These are phyloP conservation scores for Drepana falcataria DNA, from an alignment of 2,888 invertebrate species.

Conservation along the genomic window DNA sequence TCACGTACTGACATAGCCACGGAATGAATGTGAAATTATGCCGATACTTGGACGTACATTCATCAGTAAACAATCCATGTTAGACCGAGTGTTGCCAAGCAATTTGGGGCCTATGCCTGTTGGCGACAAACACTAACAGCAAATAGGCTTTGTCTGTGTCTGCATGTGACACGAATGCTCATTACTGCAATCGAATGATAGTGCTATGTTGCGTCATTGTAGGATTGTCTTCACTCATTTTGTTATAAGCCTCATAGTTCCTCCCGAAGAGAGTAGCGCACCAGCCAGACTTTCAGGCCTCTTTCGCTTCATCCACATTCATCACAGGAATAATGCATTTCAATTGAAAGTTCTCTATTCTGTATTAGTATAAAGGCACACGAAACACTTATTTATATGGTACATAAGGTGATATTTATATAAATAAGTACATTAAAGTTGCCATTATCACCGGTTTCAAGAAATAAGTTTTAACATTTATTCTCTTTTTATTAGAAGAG, in stretches of 20 bases:
- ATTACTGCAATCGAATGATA: slow-evolving; percentile 41
- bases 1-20: slow-evolving; percentile 39
- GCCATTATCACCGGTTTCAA: too few species aligned
- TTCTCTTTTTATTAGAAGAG: too few species aligned
- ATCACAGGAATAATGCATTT: too few species aligned
- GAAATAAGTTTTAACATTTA: too few species aligned
- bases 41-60: slow-evolving; percentile 34
- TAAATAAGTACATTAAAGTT: too few species aligned
- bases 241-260: neutral
- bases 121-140: neutral
- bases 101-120: slow-evolving; percentile 17
- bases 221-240: slow-evolving; percentile 20
- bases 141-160: slow-evolving; percentile 3
- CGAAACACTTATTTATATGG: too few species aligned
- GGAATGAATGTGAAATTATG: slow-evolving; percentile 59
- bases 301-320: too few species aligned
- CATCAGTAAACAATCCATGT: slow-evolving; percentile 20
- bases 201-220: slow-evolving; percentile 24
- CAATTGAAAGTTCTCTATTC: too few species aligned
- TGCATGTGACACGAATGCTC: slow-evolving; percentile 36
- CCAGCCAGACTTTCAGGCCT: too few species aligned
- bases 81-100: slow-evolving; percentile 2
- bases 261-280: too few species aligned
- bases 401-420: too few species aligned
- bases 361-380: too few species aligned